These are phyloP conservation scores for Strix aluco DNA, from an alignment of 2,113 vertebrate genomes.

Conservation along the genomic window DNA sequence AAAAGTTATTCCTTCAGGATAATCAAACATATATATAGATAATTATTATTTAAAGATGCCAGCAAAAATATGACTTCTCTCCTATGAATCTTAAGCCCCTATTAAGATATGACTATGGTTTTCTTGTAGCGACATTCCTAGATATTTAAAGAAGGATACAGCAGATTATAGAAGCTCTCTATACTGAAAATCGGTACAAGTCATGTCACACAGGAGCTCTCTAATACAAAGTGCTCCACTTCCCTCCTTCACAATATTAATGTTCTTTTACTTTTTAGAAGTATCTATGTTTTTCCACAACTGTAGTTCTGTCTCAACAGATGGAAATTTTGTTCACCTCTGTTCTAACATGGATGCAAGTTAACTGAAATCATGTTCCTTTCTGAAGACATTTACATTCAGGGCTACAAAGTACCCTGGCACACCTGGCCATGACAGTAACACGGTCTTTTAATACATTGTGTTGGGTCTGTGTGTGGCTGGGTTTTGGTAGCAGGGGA, in stretches of 20 bases:
- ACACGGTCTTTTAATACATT: not conserved
- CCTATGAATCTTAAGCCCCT: not conserved
- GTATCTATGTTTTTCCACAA: not conserved
- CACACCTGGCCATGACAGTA: not conserved
- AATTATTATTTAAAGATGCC: not conserved
- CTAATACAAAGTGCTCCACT: not conserved
- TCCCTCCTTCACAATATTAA: not conserved
- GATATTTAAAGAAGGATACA: not conserved
- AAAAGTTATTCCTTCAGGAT: not conserved
- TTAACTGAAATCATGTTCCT: not conserved
- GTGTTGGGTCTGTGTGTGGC: too few relatives aligned
- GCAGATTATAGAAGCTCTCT: not conserved
- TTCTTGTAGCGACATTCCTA: not conserved
- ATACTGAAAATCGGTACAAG: not conserved
- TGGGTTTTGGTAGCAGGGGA: too few relatives aligned
- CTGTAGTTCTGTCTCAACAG: not conserved
- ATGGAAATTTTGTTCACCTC: not conserved
- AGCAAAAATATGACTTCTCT: not conserved
- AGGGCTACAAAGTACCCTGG: not conserved
- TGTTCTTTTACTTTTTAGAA: not conserved
- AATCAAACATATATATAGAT: not conserved
- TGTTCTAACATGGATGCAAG: not conserved
- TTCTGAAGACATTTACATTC: not conserved
- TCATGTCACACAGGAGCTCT: not conserved
- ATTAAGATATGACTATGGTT: not conserved